These are phyloP conservation scores for Anas flavirostris DNA, from an alignment of 2,797 vertebrate species.

Conservation along the genomic window DNA sequence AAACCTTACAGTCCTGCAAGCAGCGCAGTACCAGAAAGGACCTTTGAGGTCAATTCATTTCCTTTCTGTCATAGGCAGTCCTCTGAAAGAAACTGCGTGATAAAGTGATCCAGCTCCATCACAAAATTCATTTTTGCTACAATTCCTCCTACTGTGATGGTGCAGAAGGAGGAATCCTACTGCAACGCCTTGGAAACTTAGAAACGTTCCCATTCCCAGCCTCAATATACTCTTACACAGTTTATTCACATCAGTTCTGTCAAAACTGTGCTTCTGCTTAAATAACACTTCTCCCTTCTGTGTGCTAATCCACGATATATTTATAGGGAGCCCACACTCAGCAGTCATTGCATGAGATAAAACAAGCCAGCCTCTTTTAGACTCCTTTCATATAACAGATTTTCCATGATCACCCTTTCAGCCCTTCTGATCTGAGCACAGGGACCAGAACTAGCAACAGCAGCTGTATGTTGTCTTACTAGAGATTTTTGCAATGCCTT, in stretches of 20 bases:
- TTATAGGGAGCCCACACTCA: constrained; percentile 62
- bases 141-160: background rate
- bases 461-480: background rate
- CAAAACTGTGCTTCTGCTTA: constrained; percentile 50
- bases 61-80: background rate
- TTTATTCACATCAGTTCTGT: constrained; percentile 48
- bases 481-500: constrained; percentile 2
- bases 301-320: constrained; percentile 44
- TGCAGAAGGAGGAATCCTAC: constrained; percentile 28
- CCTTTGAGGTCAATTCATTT: constrained; percentile 49
- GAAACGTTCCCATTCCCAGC: constrained; percentile 34
- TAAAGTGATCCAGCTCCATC: background rate
- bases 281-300: constrained; percentile 46
- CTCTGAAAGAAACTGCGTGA: constrained; percentile 8
- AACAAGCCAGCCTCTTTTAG: constrained; percentile 47
- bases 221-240: background rate
- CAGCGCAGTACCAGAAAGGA: background rate
- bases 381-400: constrained; percentile 31
- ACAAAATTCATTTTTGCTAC: constrained; percentile 16
- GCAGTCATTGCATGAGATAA: constrained; percentile 48
- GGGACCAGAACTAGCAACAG: background rate
- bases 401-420: constrained; percentile 33
- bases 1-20: background rate
- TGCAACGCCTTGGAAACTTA: constrained; percentile 29
- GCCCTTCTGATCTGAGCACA: background rate